Conservation (phyloP, 2,113 vertebrate genomes). For the Herpailurus yagouaroundi region DNA sequence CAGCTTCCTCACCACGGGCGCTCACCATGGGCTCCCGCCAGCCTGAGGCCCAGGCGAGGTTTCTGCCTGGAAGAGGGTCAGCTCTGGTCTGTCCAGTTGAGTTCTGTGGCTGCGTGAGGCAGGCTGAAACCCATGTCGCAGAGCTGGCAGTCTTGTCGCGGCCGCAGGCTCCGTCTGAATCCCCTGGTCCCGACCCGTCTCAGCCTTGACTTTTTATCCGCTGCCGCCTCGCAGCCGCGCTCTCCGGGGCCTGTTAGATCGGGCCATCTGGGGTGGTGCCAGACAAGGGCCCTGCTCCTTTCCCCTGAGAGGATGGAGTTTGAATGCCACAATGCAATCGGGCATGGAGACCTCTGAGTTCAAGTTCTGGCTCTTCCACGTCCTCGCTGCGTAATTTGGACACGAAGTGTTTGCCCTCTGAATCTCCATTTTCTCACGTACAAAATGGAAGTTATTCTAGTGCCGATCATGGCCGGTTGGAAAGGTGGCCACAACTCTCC, state of each 20-base stretch:
- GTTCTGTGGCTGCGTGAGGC: background rate
- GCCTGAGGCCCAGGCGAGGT: background rate
- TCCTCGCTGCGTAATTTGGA: background rate
- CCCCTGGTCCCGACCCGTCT: background rate
- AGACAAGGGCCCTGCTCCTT: background rate
- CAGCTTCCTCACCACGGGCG: background rate
- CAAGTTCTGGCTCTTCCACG: background rate
- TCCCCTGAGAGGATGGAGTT: background rate
- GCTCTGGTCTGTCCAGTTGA: background rate
- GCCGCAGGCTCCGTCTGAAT: background rate
- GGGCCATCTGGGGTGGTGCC: background rate
- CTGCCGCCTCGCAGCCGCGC: background rate
- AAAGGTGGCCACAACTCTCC: background rate
- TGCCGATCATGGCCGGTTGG: background rate
- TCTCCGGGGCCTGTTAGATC: background rate
- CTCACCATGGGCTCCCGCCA: background rate
- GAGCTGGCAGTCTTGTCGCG: background rate
- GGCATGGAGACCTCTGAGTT: background rate
- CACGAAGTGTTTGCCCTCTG: background rate
- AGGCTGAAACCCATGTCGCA: background rate
- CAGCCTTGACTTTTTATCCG: background rate
- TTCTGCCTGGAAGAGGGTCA: conserved; percentile 49
- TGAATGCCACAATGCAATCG: background rate
- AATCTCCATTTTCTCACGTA: background rate
- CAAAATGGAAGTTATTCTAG: background rate